A percentile compares a stretch with the other conserved stretches of the same genome.
These are phyloP conservation scores for Tachina fera DNA, from an alignment of 2,888 invertebrate species.

Conservation along the genomic window DNA sequence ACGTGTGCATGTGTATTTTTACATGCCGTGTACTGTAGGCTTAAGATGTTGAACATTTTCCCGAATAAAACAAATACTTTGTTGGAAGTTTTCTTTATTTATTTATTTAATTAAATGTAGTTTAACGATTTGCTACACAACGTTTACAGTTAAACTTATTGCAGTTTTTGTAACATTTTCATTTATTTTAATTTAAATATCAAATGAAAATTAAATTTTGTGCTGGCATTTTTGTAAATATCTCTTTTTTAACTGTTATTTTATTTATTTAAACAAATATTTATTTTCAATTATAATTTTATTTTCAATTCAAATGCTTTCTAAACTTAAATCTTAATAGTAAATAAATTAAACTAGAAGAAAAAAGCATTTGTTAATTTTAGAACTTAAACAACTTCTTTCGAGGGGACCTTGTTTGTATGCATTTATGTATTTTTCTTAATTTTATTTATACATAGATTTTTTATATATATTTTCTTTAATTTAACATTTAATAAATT, in stretches of 20 bases:
- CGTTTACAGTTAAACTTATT: background rate
- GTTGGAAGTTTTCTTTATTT: background rate
- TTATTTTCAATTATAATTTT: constrained; percentile 28
- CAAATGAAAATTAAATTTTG: constrained; percentile 42
- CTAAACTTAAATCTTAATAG: constrained; percentile 28
- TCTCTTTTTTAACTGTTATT: constrained; percentile 44
- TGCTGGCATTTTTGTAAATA: constrained; percentile 57
- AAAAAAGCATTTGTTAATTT: constrained; percentile 10
- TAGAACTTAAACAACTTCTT: constrained; percentile 47
- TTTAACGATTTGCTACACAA: background rate
- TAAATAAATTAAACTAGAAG: constrained; percentile 28
- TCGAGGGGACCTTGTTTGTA: constrained; percentile 60
- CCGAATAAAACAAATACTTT: too few relatives aligned
- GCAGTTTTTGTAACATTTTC: background rate
- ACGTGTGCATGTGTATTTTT: too few relatives aligned
- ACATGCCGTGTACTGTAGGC: too few relatives aligned
- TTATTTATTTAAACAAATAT: constrained; percentile 7
- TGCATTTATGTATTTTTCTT: background rate
- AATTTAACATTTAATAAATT: constrained; percentile 36
- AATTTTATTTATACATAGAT: background rate
- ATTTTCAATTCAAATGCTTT: constrained; percentile 9
- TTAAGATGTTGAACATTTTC: too few relatives aligned
- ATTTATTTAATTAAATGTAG: background rate
- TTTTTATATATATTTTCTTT: constrained; percentile 23
- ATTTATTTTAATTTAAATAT: background rate